Evolutionary conservation across 2,113 vertebrate genomes (phyloP).

Genomic region (Periophthalmus modestus): DNA sequence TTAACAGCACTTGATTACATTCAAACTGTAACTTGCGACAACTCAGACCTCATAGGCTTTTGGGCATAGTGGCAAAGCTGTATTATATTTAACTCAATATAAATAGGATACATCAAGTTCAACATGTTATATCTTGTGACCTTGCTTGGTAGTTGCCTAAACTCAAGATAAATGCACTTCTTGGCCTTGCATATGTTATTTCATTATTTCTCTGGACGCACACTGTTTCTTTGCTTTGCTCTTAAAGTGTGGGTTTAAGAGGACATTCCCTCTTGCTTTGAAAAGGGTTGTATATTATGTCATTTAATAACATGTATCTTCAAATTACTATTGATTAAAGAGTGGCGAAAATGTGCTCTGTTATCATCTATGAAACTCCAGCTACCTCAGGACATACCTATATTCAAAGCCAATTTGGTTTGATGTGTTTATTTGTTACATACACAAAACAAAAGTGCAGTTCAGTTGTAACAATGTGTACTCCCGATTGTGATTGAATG

Average conservation of each 20-base stretch:
- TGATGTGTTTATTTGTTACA: constrained; percentile 55
- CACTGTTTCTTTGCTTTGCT: constrained; percentile 60
- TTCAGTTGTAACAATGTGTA: constrained; percentile 30
- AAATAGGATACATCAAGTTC: constrained; percentile 53
- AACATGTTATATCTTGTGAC: constrained; percentile 60
- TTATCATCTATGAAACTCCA: not conserved
- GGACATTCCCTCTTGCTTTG: constrained; percentile 42
- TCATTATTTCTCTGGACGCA: constrained; percentile 65
- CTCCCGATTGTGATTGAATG: constrained; percentile 47
- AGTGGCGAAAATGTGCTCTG: constrained; percentile 37
- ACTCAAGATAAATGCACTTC: constrained; percentile 67
- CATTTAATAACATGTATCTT: constrained; percentile 75
- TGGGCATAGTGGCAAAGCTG: constrained; percentile 40
- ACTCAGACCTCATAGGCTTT: constrained; percentile 49
- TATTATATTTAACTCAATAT: constrained; percentile 50
- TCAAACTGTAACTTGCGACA: constrained; percentile 50
- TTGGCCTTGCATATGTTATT: constrained; percentile 66
- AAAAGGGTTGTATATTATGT: constrained; percentile 70
- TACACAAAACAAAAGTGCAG: constrained; percentile 45
- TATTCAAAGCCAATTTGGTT: constrained; percentile 12
- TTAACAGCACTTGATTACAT: constrained; percentile 29
- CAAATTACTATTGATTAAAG: constrained; percentile 71
- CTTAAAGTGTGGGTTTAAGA: constrained; percentile 53
- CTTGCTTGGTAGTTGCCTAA: constrained; percentile 71
- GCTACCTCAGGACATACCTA: not conserved